phyloP scores from a whole-genome alignment of 2,113 vertebrate species.

The Erythrocercus mccallii region DNA sequence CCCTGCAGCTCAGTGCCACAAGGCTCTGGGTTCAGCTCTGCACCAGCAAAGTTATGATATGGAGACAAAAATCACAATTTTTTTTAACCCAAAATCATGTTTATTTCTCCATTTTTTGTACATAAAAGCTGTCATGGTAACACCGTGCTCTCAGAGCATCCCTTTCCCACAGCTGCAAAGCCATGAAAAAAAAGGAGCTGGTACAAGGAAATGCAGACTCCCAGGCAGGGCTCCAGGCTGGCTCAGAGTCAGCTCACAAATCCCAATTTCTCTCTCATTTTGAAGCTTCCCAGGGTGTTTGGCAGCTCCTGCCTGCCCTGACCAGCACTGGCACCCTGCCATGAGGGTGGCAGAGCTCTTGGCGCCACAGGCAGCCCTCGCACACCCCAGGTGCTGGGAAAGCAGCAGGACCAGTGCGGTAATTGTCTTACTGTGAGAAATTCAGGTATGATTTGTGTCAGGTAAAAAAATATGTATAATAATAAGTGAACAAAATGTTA shows the following conservation, averaged over 20 bases:
- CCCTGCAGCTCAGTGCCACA: not conserved
- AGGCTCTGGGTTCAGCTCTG: not conserved
- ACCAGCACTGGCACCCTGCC: not conserved
- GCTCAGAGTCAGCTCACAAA: not conserved
- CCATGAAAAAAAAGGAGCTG: not conserved
- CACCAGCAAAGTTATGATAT: fast-evolving
- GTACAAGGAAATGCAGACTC: not conserved
- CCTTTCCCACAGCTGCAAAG: not conserved
- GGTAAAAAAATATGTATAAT: too few species aligned
- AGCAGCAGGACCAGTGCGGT: fast-evolving
- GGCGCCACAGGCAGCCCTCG: not conserved
- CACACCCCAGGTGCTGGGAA: not conserved
- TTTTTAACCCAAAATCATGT: not conserved
- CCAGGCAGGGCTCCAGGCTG: not conserved
- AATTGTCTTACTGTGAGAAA: too few species aligned
- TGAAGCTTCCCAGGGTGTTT: not conserved
- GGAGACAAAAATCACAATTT: not conserved
- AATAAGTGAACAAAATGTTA: too few species aligned
- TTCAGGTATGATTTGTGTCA: too few species aligned
- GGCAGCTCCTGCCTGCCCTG: not conserved
- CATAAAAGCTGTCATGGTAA: fast-evolving
- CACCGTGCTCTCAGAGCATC: not conserved
- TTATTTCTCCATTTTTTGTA: not conserved
- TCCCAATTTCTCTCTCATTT: not conserved
- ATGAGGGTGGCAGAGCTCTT: not conserved